Conservation (phyloP, 2,888 invertebrate genomes). For the Plebejus anna region DNA sequence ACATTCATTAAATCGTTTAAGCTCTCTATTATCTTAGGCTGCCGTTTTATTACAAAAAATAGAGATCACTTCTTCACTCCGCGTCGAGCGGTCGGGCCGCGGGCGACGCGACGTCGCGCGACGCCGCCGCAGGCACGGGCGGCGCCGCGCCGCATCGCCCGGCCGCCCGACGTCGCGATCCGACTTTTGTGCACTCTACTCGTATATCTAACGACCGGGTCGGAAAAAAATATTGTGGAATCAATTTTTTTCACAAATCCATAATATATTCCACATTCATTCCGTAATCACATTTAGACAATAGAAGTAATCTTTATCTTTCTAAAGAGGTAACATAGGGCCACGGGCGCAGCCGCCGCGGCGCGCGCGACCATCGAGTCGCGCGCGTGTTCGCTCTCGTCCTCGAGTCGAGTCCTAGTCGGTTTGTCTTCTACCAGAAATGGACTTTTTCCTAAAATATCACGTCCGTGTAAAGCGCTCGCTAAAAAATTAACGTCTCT, state of each 20-base stretch:
- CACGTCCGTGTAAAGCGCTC: constrained; percentile 63
- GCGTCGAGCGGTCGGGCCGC: neutral
- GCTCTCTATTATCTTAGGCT: constrained; percentile 78
- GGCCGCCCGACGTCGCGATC: neutral
- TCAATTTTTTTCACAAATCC: constrained; percentile 39
- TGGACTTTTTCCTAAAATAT: constrained; percentile 40
- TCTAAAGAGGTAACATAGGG: constrained; percentile 45
- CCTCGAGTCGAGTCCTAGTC: constrained; percentile 34
- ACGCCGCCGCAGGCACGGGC: neutral
- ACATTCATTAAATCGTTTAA: constrained; percentile 72
- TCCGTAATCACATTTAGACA: constrained; percentile 17
- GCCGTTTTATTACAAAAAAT: constrained; percentile 62
- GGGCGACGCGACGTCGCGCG: neutral
- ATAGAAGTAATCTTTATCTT: constrained; percentile 58
- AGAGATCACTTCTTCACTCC: constrained; percentile 35
- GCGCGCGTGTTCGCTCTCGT: constrained; percentile 16
- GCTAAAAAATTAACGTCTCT: constrained; percentile 49
- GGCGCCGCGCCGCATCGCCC: neutral
- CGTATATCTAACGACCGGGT: constrained; percentile 7
- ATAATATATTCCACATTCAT: neutral
- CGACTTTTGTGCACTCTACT: constrained; percentile 34
- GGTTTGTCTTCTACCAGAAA: constrained; percentile 45
- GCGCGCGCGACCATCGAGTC: neutral
- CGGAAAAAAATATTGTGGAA: constrained; percentile 47
- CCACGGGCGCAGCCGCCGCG: neutral